A percentile compares a stretch with the other conserved stretches of the same genome.
phyloP scores from a whole-genome alignment of 1,140 invertebrate species.

The Drosophila lini region DNA sequence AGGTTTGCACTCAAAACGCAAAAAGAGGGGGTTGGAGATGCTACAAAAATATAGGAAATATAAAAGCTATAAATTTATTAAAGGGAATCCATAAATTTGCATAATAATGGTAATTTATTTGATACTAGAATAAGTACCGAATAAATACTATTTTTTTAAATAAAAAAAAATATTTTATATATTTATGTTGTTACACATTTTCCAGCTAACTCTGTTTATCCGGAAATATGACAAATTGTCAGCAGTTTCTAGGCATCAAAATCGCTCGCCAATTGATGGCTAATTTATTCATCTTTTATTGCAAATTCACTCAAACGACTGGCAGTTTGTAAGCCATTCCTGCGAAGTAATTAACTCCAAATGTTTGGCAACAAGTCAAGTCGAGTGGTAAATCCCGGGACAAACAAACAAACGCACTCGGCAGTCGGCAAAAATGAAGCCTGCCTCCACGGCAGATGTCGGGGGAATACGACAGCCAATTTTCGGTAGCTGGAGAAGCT shows the following conservation, averaged over 20 bases:
- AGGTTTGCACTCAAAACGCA: background rate
- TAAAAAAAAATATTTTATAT: background rate
- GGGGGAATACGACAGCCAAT: conserved; percentile 16
- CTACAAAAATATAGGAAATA: background rate
- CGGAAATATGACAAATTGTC: background rate
- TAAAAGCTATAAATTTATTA: background rate
- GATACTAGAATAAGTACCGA: background rate
- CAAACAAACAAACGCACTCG: conserved; percentile 23
- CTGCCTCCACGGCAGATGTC: background rate
- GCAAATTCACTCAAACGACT: conserved; percentile 11
- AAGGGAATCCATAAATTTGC: background rate
- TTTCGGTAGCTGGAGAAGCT: background rate
- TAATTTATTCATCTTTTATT: conserved; percentile 38
- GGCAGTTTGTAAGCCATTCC: conserved; percentile 21
- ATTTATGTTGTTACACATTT: background rate
- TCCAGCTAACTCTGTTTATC: background rate
- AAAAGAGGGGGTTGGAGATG: background rate
- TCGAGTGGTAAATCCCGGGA: conserved; percentile 29
- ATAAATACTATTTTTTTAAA: background rate
- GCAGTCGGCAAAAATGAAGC: conserved; percentile 2
- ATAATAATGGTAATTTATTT: background rate
- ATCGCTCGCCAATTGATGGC: conserved; percentile 9
- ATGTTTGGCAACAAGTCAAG: conserved; percentile 50
- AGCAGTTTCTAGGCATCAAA: background rate
- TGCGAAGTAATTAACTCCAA: conserved; percentile 34